Evolutionary conservation across 1,140 invertebrate genomes (phyloP), one percentile per base, ranked within the genome.

Genomic region (Amyelois transitella): DNA sequence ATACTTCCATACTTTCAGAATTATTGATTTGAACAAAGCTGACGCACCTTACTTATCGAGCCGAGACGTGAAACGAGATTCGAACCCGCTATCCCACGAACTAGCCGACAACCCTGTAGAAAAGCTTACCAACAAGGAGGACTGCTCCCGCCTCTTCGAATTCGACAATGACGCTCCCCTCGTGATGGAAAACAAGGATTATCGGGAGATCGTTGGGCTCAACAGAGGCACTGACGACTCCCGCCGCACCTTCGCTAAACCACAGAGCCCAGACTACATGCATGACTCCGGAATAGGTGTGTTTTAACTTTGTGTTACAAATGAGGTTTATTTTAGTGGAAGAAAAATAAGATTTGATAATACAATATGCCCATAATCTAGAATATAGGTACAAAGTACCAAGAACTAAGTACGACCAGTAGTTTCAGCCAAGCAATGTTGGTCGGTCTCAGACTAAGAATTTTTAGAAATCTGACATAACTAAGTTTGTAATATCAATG

Each of bases 221-320:
- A 82, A 83, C 61, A 86, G 80, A 82, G 82, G 78, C 59, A 78
- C 79, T 8, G 79, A 83, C 28, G 82, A 87, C 60, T 78, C 75
- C 1, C 67, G 81, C 53, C 79, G 84, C 28, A 88, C 82, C 10
- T 86, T 88, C 64, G 74, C 79, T 3, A 88, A 88, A 57, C 75
- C 81, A 18, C 80, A 81, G 47, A 89, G 87, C 65, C 86, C 88
- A n/a, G 88, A 89, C 72, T 86, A 88, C 52, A 89, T 89, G 88
- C 86, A 82, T 64, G 88, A 88, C 68, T 88, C 88, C 63, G 88
- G 88, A 79, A 89, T 88, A 61, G 87, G 88, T 89, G 70, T 69
- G 49, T 45, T 47, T 45, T 58, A 47, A 52, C 44, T 17, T 44
- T 8, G 22, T 5, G 22, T 24, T 5, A 24, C 22, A 24, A 24